These are phyloP conservation scores for Microcebus lehilahytsara DNA, from an alignment of 2,113 vertebrate genomes.

Conservation along the genomic window DNA sequence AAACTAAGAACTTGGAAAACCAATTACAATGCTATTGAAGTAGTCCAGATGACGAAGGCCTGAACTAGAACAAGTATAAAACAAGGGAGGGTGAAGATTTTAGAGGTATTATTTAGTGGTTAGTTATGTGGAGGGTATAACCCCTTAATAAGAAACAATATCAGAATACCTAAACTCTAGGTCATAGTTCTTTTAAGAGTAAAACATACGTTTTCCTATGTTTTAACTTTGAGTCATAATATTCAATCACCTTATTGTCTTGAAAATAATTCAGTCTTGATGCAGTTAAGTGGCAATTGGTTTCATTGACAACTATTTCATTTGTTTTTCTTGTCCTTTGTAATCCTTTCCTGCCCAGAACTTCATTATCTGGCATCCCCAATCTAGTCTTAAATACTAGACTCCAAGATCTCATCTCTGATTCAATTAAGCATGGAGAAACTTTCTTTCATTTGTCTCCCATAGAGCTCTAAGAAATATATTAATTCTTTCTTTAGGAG, in stretches of 20 bases:
- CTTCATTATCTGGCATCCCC: background rate
- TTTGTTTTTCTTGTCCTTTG: background rate
- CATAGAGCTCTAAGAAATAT: background rate
- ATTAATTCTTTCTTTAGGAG: background rate
- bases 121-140: background rate
- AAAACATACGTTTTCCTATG: background rate
- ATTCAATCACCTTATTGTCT: background rate
- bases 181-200: background rate
- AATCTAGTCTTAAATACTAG: background rate
- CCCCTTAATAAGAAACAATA: background rate
- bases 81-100: background rate
- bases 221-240: background rate
- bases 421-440: background rate
- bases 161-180: background rate
- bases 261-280: background rate
- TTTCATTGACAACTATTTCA: background rate
- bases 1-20: background rate
- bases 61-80: background rate
- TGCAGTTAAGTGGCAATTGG: background rate
- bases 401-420: background rate
- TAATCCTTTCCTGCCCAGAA: background rate
- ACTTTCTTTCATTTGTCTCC: background rate
- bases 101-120: background rate
- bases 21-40: background rate
- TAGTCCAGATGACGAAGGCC: background rate